Percentiles rank a stretch among this genome's conserved stretches.
Evolutionary conservation across 2,888 invertebrate genomes (phyloP).

Genomic region (Anorthoa munda): DNA sequence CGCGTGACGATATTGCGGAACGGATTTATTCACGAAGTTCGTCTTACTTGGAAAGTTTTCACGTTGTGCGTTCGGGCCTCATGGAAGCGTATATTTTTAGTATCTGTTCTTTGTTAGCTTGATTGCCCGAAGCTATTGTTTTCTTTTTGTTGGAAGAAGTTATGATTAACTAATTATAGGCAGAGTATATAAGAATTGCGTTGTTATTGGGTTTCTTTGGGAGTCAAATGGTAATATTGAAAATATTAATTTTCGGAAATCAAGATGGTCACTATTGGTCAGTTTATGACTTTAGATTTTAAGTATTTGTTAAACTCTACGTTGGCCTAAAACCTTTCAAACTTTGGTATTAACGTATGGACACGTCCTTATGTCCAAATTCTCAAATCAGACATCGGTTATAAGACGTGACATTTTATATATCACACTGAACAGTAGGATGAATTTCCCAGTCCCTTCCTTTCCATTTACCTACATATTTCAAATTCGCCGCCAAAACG

Average conservation of each 20-base stretch:
- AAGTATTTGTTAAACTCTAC: no score
- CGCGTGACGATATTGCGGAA: conserved; percentile 59
- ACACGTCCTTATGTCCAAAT: no score
- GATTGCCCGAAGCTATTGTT: conserved; percentile 35
- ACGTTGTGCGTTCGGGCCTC: conserved; percentile 51
- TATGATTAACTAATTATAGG: conserved; percentile 19
- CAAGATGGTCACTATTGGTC: no score
- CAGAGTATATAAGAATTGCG: background rate
- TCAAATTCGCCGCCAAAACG: no score
- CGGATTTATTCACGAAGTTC: conserved; percentile 53
- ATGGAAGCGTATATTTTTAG: conserved; percentile 39
- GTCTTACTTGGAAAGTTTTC: conserved; percentile 56
- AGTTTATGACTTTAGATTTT: no score
- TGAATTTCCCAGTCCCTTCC: no score
- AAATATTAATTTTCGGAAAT: background rate
- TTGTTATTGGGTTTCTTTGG: background rate
- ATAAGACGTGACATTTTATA: no score
- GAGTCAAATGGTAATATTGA: background rate
- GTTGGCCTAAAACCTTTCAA: no score
- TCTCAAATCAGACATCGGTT: no score
- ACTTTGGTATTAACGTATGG: no score
- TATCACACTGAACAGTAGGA: no score
- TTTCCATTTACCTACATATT: no score
- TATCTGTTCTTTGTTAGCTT: conserved; percentile 40
- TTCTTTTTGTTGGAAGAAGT: conserved; percentile 16